A percentile compares a stretch with the other conserved stretches of the same genome.
phyloP scores from a whole-genome alignment of 2,797 vertebrate species.

The Margarornis squamiger region DNA sequence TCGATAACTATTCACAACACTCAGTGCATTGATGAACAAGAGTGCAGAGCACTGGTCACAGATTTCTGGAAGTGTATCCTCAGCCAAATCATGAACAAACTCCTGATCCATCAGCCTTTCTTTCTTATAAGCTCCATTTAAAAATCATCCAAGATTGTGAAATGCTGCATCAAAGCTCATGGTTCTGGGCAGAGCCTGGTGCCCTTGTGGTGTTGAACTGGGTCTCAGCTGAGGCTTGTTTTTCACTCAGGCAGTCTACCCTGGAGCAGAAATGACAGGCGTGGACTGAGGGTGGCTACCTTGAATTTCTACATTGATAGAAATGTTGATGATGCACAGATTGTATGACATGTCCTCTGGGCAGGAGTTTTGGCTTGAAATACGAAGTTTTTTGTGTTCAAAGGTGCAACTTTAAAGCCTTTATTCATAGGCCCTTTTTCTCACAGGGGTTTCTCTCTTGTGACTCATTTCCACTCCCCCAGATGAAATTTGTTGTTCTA shows the following conservation, averaged over 20 bases:
- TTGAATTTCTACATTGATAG: background rate
- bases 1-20: background rate
- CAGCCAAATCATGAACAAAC: constrained; percentile 2
- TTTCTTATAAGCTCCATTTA: background rate
- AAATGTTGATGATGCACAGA: background rate
- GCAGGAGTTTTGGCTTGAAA: background rate
- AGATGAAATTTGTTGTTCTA: background rate
- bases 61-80: background rate
- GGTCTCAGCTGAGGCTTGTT: background rate
- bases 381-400: background rate
- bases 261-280: background rate
- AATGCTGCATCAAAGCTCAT: background rate
- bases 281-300: background rate
- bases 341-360: background rate
- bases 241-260: background rate
- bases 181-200: background rate
- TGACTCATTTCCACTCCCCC: background rate
- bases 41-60: background rate
- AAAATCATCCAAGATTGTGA: background rate
- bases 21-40: background rate
- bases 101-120: background rate
- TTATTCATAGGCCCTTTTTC: background rate
- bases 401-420: background rate
- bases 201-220: accelerated
- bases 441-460: background rate